These are phyloP conservation scores for Lacerta bilineata DNA, from an alignment of 2,797 vertebrate species.

Conservation along the genomic window DNA sequence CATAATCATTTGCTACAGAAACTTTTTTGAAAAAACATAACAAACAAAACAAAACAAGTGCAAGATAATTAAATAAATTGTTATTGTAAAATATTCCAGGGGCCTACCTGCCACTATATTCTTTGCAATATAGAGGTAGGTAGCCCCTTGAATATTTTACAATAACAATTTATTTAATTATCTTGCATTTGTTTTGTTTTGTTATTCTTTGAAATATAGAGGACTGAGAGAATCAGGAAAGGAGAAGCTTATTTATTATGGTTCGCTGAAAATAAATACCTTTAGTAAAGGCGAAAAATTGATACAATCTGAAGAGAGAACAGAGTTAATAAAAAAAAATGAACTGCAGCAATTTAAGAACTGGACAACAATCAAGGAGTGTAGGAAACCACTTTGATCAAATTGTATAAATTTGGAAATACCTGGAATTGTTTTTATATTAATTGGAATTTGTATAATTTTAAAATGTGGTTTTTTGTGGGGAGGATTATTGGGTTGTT, in stretches of 20 bases:
- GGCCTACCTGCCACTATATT: not conserved
- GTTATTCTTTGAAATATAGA: not conserved
- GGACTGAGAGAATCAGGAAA: not conserved
- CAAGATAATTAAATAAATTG: not conserved
- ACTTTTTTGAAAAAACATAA: not conserved
- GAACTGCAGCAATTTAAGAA: too few species aligned
- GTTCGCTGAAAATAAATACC: not conserved
- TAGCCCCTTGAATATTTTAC: not conserved
- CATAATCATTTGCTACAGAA: too few species aligned
- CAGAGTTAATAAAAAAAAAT: too few species aligned
- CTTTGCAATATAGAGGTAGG: not conserved
- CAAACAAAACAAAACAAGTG: not conserved
- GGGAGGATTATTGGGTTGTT: too few species aligned
- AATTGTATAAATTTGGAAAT: too few species aligned
- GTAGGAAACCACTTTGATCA: too few species aligned
- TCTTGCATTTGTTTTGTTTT: not conserved
- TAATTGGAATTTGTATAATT: too few species aligned
- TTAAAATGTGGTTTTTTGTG: too few species aligned
- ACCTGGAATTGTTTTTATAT: too few species aligned
- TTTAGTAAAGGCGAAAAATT: too few species aligned
- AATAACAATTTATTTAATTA: not conserved
- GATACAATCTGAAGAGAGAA: too few species aligned
- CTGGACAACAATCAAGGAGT: too few species aligned
- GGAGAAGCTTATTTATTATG: not conserved
- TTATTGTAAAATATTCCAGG: not conserved